Conservation (phyloP, 2,888 invertebrate species). For the Thalpophila matura region DNA sequence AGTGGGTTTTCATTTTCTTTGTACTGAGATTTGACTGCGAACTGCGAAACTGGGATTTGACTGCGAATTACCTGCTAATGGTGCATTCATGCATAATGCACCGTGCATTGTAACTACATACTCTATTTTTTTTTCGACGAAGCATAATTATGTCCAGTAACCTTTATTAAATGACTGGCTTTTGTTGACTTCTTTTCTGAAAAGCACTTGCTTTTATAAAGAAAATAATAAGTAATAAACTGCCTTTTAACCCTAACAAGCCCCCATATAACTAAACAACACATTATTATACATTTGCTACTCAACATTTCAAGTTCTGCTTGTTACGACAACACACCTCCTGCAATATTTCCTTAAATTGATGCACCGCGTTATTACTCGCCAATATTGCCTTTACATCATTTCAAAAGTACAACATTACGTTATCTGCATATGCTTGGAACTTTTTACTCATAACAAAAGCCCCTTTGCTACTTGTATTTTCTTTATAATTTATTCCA, state of each 20-base stretch:
- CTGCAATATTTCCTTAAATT: constrained; percentile 55
- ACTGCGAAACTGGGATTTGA: neutral
- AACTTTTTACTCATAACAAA: constrained; percentile 86
- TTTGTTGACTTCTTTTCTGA: neutral
- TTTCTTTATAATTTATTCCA: constrained; percentile 91
- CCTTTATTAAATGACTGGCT: neutral
- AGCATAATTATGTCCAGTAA: neutral
- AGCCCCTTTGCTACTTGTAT: constrained; percentile 88
- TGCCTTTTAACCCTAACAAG: constrained; percentile 5
- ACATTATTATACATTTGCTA: constrained; percentile 6
- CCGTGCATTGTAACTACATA: too few relatives aligned
- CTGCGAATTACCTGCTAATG: neutral
- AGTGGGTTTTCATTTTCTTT: neutral
- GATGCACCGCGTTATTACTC: constrained; percentile 68
- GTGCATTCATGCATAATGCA: too few relatives aligned
- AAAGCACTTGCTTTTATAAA: neutral
- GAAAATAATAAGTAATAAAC: constrained; percentile 6
- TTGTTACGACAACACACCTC: constrained; percentile 53
- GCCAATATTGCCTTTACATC: constrained; percentile 76
- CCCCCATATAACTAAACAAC: constrained; percentile 5
- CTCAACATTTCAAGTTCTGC: constrained; percentile 22
- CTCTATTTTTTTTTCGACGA: neutral
- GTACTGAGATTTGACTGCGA: neutral
- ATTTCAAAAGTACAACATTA: constrained; percentile 78
- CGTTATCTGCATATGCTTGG: constrained; percentile 85